Conservation (phyloP, 2,113 vertebrate species). For the Trematocara marginatum region DNA sequence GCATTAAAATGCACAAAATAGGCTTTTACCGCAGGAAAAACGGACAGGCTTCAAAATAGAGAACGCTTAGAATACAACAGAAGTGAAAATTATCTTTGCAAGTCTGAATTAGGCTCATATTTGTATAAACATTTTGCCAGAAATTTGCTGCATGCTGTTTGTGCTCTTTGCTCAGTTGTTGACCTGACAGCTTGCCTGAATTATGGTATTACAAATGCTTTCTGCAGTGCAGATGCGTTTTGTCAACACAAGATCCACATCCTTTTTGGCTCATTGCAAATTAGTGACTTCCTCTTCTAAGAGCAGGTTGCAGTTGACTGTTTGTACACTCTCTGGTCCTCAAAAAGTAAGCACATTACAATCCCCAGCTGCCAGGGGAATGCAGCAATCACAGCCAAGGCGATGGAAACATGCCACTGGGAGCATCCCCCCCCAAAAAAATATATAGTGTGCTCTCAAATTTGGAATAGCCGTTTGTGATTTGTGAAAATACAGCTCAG, state of each 20-base stretch:
- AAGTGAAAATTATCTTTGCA: not conserved
- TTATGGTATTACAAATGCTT: not conserved
- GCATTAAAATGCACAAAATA: not conserved
- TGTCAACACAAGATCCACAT: not conserved
- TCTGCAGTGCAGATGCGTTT: not conserved
- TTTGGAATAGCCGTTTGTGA: not conserved
- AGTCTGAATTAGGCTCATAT: not conserved
- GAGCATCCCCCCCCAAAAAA: not conserved
- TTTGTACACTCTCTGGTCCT: not conserved
- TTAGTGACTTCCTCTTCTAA: conserved; percentile 4
- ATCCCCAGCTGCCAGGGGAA: not conserved
- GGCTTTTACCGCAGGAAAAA: not conserved
- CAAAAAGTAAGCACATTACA: conserved; percentile 14
- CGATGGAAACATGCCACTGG: conserved; percentile 15
- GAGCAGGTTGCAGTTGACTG: conserved; percentile 5
- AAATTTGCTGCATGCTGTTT: not conserved
- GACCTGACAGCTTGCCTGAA: not conserved
- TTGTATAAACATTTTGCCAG: not conserved
- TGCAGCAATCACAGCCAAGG: not conserved
- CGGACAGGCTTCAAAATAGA: not conserved
- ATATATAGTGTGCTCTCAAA: not conserved
- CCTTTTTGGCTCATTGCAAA: not conserved
- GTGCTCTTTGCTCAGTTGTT: not conserved
- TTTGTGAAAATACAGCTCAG: conserved; percentile 34
- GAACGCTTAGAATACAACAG: not conserved